Conservation (phyloP, 2,797 vertebrate species). For the Poecilia picta region DNA sequence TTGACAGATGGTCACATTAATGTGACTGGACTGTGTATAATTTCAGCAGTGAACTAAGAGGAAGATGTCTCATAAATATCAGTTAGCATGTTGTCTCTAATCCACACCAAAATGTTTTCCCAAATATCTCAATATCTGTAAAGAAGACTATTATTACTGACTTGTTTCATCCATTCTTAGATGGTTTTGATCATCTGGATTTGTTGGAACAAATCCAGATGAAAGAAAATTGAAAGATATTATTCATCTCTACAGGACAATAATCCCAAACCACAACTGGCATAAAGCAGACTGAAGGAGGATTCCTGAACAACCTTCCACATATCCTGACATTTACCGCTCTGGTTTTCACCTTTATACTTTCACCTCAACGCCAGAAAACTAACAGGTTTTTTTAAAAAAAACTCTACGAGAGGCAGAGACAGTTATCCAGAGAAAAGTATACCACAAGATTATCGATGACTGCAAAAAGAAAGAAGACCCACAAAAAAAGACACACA, state of each 20-base stretch:
- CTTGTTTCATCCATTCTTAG: not conserved
- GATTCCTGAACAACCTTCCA: not conserved
- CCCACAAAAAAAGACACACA: too few species aligned
- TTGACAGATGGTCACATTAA: too few species aligned
- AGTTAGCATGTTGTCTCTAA: not conserved
- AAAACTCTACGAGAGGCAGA: not conserved
- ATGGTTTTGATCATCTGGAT: too few species aligned
- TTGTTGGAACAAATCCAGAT: not conserved
- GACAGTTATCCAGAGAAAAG: not conserved
- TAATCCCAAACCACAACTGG: not conserved
- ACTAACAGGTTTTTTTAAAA: not conserved
- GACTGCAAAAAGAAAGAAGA: not conserved
- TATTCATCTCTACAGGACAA: not conserved
- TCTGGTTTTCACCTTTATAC: not conserved
- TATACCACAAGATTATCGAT: not conserved
- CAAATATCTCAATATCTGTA: too few species aligned
- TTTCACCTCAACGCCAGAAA: not conserved
- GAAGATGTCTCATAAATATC: not conserved
- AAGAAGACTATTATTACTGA: not conserved
- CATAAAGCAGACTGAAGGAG: not conserved
- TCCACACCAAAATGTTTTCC: not conserved
- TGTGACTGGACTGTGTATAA: too few species aligned
- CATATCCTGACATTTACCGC: not conserved
- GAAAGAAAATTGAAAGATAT: not conserved
- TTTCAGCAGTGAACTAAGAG: not conserved